These are phyloP conservation scores for Propithecus perrieri DNA, from an alignment of 2,797 vertebrate species.

Conservation along the genomic window DNA sequence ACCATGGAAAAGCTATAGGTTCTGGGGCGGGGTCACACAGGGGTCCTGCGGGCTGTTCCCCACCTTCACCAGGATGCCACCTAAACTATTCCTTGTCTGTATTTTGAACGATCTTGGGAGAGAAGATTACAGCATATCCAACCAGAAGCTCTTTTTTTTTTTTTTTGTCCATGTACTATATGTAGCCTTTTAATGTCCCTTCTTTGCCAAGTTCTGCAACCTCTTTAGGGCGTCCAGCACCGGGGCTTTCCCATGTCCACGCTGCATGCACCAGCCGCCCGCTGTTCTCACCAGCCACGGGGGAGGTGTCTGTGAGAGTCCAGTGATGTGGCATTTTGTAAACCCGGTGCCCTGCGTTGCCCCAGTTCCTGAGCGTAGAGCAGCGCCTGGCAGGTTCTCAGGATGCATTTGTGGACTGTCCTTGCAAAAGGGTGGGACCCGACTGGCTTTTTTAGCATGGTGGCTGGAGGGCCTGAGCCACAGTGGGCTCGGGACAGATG, in stretches of 20 bases:
- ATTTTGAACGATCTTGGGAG: not conserved
- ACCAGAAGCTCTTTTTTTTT: not conserved
- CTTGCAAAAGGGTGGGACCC: not conserved
- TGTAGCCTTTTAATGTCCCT: not conserved
- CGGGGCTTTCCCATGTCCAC: not conserved
- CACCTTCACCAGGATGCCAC: not conserved
- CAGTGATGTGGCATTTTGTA: not conserved
- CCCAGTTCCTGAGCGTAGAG: not conserved
- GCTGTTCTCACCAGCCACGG: not conserved
- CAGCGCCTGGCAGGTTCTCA: not conserved
- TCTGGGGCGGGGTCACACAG: not conserved
- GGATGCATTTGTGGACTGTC: accelerated
- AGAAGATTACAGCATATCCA: not conserved
- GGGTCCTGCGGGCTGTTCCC: not conserved
- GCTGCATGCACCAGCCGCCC: not conserved
- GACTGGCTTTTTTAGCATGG: no score
- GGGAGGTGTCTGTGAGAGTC: not conserved
- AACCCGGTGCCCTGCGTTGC: not conserved
- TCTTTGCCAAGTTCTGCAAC: not conserved
- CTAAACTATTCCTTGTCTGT: not conserved
- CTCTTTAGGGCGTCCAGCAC: not conserved
- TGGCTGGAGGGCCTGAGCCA: not conserved
- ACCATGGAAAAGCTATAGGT: not conserved
- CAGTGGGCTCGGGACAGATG: not conserved
- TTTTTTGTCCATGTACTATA: not conserved